These are phyloP conservation scores for Clarias laeviceps DNA, from an alignment of 2,797 vertebrate species.

Conservation along the genomic window DNA sequence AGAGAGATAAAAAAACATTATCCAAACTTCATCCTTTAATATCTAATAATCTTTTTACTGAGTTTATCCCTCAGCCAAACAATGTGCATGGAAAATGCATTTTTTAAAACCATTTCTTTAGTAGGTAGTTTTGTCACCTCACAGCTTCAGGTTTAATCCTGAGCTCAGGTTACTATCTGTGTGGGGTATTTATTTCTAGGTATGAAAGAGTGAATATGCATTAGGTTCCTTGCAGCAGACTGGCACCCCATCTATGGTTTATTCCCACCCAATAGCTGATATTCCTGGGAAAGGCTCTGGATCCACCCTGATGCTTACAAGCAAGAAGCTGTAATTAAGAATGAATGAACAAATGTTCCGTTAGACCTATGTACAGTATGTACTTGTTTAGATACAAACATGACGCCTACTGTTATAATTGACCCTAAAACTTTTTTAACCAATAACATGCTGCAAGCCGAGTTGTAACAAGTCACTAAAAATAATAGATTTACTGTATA, in stretches of 20 bases:
- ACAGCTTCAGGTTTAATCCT: neutral
- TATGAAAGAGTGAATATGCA: neutral
- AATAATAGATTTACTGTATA: neutral
- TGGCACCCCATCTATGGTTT: neutral
- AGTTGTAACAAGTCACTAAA: neutral
- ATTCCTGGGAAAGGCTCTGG: neutral
- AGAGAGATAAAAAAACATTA: too few species aligned
- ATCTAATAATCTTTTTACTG: too few species aligned
- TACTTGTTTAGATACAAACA: neutral
- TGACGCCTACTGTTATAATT: neutral
- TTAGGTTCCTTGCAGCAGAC: neutral
- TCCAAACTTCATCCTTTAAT: too few species aligned
- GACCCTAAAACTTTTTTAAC: too few species aligned
- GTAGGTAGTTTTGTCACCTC: neutral
- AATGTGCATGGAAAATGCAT: neutral
- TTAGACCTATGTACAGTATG: neutral
- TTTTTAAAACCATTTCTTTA: neutral
- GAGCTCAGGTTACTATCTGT: neutral
- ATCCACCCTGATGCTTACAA: neutral
- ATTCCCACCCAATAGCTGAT: neutral
- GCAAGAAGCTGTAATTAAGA: neutral
- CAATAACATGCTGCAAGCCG: neutral
- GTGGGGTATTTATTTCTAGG: neutral
- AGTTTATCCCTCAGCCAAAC: neutral
- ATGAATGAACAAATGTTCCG: neutral